A percentile compares a stretch with the other conserved stretches of the same genome.
These are phyloP conservation scores for Dipus sagitta DNA, from an alignment of 2,797 vertebrate species.

Conservation along the genomic window DNA sequence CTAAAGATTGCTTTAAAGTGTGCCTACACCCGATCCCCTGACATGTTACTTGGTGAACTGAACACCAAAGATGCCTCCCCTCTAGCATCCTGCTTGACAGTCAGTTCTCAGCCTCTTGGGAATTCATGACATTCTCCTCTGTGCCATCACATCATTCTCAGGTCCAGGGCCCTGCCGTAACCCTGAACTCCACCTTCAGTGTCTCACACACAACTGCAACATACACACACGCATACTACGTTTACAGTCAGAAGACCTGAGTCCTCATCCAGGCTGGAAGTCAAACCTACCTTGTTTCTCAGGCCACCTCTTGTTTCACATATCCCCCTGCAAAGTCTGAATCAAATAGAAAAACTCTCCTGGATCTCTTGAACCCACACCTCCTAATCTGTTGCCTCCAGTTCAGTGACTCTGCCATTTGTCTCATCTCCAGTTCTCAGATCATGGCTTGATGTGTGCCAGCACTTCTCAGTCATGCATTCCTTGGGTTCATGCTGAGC, in stretches of 20 bases:
- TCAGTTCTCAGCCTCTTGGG: background rate
- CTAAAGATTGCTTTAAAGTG: background rate
- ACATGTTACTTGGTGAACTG: background rate
- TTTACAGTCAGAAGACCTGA: background rate
- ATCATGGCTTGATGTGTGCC: background rate
- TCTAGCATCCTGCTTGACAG: background rate
- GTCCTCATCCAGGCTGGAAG: background rate
- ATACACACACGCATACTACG: accelerated
- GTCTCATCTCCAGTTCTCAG: background rate
- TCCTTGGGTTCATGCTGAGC: background rate
- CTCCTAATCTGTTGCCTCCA: background rate
- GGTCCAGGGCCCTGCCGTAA: background rate
- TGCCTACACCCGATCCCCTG: background rate
- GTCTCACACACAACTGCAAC: background rate
- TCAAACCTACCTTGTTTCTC: background rate
- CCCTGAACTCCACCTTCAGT: background rate
- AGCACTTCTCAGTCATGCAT: background rate
- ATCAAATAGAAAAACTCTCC: background rate
- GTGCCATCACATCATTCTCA: background rate
- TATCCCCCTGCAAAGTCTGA: background rate
- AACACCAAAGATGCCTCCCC: background rate
- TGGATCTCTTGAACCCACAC: background rate
- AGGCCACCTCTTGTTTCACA: background rate
- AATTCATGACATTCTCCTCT: background rate
- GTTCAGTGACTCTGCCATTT: background rate